Percentiles rank a stretch among this genome's conserved stretches.
Evolutionary conservation across 1,140 invertebrate species (phyloP).

Genomic region (Anoplolepis gracilipes): DNA sequence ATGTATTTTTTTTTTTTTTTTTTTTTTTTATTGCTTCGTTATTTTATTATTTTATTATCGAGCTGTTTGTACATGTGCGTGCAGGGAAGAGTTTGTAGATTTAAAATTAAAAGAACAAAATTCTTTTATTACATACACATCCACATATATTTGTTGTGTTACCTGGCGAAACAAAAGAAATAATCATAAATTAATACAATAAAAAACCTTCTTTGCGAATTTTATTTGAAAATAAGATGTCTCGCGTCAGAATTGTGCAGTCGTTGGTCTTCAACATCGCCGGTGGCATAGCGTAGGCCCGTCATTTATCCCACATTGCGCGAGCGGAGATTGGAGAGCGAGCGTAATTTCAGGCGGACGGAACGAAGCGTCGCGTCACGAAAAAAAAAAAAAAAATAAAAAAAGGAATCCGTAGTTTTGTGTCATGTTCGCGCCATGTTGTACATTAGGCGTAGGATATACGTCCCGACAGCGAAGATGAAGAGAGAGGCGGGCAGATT

Average conservation of each 20-base stretch:
- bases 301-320: slow-evolving; percentile 57
- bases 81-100: no score
- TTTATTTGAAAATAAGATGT: slow-evolving; percentile 34
- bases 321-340: slow-evolving; percentile 47
- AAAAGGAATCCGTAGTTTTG: slow-evolving; percentile 65
- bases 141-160: not conserved
- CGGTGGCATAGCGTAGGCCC: slow-evolving; percentile 17
- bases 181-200: not conserved
- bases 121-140: no score
- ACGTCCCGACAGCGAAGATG: slow-evolving; percentile 49
- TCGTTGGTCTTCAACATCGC: slow-evolving; percentile 31
- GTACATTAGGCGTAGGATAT: slow-evolving; percentile 71
- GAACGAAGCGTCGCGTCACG: slow-evolving; percentile 69
- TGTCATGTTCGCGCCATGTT: slow-evolving; percentile 72
- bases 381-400: slow-evolving; percentile 68
- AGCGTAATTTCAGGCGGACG: slow-evolving; percentile 65
- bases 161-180: no score
- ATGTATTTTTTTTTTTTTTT: not conserved
- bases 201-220: not conserved
- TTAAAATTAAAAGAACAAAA: no score
- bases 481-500: slow-evolving; percentile 49
- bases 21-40: no score
- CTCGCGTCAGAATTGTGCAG: slow-evolving; percentile 34
- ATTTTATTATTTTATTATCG: not conserved
- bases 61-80: not conserved